phyloP scores from a whole-genome alignment of 37 sponge, comb jelly and placozoan species.

The Cliona cf. orientalis region DNA sequence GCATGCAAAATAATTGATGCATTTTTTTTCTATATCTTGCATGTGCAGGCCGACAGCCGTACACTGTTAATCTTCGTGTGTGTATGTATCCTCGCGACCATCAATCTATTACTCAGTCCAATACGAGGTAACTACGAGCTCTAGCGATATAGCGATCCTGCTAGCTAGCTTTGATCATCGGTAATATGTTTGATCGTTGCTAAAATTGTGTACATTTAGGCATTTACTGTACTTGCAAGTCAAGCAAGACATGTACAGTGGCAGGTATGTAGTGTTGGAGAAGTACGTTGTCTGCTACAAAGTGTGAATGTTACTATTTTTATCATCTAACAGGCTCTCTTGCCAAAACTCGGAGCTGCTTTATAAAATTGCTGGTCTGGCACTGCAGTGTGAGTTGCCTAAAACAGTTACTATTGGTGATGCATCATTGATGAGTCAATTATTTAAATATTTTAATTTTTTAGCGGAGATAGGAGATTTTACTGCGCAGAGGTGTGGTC shows the following conservation, averaged over 20 bases:
- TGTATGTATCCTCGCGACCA: slow-evolving; percentile 43
- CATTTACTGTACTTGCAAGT: slow-evolving; percentile 61
- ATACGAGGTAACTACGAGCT: slow-evolving; percentile 14
- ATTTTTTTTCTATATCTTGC: not conserved
- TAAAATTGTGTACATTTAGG: slow-evolving; percentile 37
- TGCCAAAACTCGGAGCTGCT: not conserved
- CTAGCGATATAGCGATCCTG: not conserved
- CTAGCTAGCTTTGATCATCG: not conserved
- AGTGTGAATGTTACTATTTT: not conserved
- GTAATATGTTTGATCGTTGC: not conserved
- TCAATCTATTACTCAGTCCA: slow-evolving; percentile 17
- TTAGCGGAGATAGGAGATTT: slow-evolving; percentile 40
- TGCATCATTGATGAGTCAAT: no score
- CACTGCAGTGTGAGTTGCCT: not conserved
- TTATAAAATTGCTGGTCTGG: not conserved
- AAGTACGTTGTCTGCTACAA: not conserved
- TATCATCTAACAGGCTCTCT: not conserved
- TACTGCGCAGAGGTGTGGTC: not conserved
- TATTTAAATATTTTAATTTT: no score
- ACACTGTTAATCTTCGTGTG: slow-evolving; percentile 31
- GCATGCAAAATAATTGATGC: not conserved
- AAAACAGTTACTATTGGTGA: not conserved
- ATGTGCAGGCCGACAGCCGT: slow-evolving; percentile 33
- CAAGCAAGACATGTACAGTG: slow-evolving; percentile 45
- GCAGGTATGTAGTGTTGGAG: slow-evolving; percentile 31